Base-by-base conservation (phyloP, 2,888 invertebrate species). In the Meandrusa payeni region DNA sequence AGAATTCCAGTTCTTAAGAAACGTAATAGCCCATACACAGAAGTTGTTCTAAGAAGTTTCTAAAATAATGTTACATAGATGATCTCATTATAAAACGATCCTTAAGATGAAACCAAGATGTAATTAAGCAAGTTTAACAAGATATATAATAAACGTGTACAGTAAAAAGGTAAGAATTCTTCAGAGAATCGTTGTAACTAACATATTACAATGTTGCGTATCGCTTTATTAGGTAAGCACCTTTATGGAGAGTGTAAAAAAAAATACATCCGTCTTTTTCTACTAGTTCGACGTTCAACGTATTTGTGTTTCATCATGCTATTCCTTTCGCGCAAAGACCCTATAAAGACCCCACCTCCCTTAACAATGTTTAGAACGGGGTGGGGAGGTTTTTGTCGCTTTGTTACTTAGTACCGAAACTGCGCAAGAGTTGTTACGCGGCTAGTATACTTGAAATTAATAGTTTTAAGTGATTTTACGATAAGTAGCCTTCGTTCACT, bases 341-440 rank as follows among this genome's bases (percentile, higher is more conserved):
- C 42, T 34, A 41, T 50, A 39, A 13, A 50, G 51, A 56, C 60
- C 56, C 67, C 69, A 64, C 71, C 74, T 66, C 58, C 59, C 62
- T 61, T 47, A 49, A 54, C 57, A 55, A 61, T 57, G 41, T 56
- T 64, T 62, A 64, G 29, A 32, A 4, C 19, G 40, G 43, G 51
- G 59, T 66, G 59, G 54, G 65, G 70, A 63, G 47, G 15, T 33
- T 54, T 56, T 62, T 59, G 49, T 38, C 20, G 5, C 23, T 42
- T 50, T 49, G 48, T 50, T 32, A 40, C 38, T 38, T 32, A 33
- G 47, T 34, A 0, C 11, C 9, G 20, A 22, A 27, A 27, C 40
- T 68, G 68, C 70, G 70, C 69, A 62, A 6, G 70, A 67, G 65
- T 65, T 23, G 17, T 28, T 34, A 23, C 9, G n/a, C 23, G 29